phyloP scores from a whole-genome alignment of 1,140 invertebrate species.

The Piezodorus guildinii region DNA sequence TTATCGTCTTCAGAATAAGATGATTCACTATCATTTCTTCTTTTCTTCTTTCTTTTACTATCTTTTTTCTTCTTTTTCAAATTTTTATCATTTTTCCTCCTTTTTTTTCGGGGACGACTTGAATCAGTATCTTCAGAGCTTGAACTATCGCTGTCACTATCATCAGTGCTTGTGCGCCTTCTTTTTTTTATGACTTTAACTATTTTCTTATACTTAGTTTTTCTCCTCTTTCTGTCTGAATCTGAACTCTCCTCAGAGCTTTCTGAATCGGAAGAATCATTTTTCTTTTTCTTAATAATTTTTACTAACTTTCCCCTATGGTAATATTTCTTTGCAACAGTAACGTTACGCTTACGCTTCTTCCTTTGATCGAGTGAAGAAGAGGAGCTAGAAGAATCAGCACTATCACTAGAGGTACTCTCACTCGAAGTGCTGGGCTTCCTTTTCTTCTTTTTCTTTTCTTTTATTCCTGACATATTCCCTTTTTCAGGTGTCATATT shows the following conservation, averaged over 20 bases:
- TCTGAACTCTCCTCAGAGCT: constrained; percentile 22
- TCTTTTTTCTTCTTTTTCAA: constrained; percentile 23
- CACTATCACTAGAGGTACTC: constrained; percentile 22
- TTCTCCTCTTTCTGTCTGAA: constrained; percentile 22
- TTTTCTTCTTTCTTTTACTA: constrained; percentile 20
- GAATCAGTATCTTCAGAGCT: constrained; percentile 25
- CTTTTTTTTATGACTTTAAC: constrained; percentile 24
- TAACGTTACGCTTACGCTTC: constrained; percentile 19
- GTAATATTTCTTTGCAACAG: constrained; percentile 27
- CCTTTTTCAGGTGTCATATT: constrained; percentile 1
- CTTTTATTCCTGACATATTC: background rate
- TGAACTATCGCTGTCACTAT: constrained; percentile 23
- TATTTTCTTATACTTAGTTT: constrained; percentile 25
- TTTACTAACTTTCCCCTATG: constrained; percentile 28
- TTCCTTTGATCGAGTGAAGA: constrained; percentile 20
- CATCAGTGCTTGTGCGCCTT: constrained; percentile 11
- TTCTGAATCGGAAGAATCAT: constrained; percentile 22
- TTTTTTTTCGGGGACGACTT: constrained; percentile 11
- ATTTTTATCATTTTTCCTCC: constrained; percentile 19
- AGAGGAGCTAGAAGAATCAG: constrained; percentile 19
- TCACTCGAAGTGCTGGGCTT: constrained; percentile 20
- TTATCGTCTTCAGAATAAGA: constrained; percentile 1
- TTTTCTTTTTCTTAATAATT: constrained; percentile 27
- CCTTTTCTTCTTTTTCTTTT: constrained; percentile 22
- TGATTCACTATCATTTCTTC: background rate